phyloP scores from a whole-genome alignment of 2,797 vertebrate genomes.

The Peromyscus nudipes region DNA sequence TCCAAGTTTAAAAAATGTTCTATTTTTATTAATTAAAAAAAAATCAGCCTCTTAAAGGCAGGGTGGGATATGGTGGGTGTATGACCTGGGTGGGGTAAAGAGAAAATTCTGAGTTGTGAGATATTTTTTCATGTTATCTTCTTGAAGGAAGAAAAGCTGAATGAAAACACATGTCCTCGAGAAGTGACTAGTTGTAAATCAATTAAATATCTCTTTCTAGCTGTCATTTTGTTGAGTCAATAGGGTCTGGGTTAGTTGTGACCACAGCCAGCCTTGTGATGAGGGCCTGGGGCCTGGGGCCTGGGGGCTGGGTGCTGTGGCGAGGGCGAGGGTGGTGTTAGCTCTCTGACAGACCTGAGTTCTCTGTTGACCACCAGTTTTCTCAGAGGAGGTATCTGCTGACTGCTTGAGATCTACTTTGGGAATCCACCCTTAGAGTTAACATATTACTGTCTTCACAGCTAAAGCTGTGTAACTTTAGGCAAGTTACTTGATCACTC shows the following conservation, averaged over 20 bases:
- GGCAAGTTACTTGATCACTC: background rate
- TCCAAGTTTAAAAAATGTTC: constrained; percentile 6
- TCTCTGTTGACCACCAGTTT: background rate
- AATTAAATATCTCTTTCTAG: constrained; percentile 27
- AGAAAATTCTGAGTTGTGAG: constrained; percentile 20
- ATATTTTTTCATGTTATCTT: background rate
- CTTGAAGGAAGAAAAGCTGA: background rate
- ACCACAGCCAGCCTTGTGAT: background rate
- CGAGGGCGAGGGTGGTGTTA: no score
- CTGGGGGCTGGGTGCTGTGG: background rate
- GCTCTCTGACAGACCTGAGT: background rate
- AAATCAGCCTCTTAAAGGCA: background rate
- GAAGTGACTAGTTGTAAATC: background rate
- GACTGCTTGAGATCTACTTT: background rate
- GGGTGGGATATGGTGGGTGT: background rate
- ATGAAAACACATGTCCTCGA: constrained; percentile 29
- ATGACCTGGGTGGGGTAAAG: background rate
- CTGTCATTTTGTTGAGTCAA: background rate
- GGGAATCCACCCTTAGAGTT: background rate
- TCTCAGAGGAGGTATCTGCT: background rate
- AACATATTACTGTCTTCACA: background rate
- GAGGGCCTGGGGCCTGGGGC: background rate
- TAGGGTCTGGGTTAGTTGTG: background rate
- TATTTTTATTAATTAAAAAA: background rate
- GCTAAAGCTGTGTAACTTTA: background rate